Base-by-base conservation (phyloP, 2,797 vertebrate species). In the Sebastes jordani region DNA sequence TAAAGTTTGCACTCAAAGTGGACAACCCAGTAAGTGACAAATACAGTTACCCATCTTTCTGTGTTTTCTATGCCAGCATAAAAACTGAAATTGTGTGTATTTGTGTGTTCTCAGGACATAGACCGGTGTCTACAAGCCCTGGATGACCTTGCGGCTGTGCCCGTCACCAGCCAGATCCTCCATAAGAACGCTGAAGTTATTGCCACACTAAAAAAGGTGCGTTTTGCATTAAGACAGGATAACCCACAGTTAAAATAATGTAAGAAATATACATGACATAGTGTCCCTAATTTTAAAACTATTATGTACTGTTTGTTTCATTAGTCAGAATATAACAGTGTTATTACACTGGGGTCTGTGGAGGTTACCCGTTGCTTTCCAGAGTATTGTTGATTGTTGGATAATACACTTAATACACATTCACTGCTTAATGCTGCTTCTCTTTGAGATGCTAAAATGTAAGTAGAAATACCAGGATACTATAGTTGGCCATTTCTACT, bases 1-100 rank as follows among this genome's bases (percentile, higher is more conserved):
- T 99, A 85, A 99, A 99, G 92, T 99, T 98, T 91, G 97, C 98
- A 60, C 95, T 99, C 74, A 99, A 99, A 91, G 98, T 99, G n/a
- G 98, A 99, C 93, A 99, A 96, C 90, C 98, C 98, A 69, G 98
- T 99, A 91, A 96, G 97, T 93, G 7, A 23, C 38, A 36, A 36
- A 23, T 38, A 6, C 13, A 20, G 2, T 68, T 76, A 80, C n/a
- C 27, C 4, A 56, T 60, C 1, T 34, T 11, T 32, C 3, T 54
- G 2, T 60, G 11, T 62, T 23, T 16, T 16, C 10, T 20, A 6
- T 27, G 2, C 5, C 7, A 29, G 9, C 9, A 8, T 65, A 1
- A 59, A 74, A 63, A 32, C 11, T 32, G 2, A 16, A 36, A 22
- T 29, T 20, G 5, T 18, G 13, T 55, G 1, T 38, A 0, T 54